phyloP scores from a whole-genome alignment of 2,888 invertebrate species.

The Dicyrtoma fusca region DNA sequence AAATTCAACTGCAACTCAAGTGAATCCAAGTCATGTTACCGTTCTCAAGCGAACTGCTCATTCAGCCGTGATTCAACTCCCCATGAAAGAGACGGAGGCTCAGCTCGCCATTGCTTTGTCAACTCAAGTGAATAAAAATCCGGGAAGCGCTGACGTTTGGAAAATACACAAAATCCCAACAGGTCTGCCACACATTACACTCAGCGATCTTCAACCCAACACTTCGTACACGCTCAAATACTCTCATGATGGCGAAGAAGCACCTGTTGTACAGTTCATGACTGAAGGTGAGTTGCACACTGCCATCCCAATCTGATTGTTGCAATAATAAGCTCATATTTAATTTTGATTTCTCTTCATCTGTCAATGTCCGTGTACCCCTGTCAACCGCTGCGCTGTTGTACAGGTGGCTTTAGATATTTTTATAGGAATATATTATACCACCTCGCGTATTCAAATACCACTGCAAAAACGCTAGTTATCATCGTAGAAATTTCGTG shows the following conservation, averaged over 20 bases:
- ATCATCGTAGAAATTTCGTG: no score
- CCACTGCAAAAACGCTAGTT: no score
- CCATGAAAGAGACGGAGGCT: slow-evolving; percentile 50
- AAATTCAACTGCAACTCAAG: not conserved
- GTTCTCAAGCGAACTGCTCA: slow-evolving; percentile 50
- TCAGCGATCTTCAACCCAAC: slow-evolving; percentile 49
- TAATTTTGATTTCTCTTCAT: not conserved
- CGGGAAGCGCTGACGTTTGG: slow-evolving; percentile 46
- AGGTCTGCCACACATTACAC: slow-evolving; percentile 50
- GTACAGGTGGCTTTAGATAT: no score
- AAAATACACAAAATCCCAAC: slow-evolving; percentile 53
- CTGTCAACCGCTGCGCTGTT: no score
- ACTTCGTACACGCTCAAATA: slow-evolving; percentile 55
- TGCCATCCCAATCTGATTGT: not conserved
- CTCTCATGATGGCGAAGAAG: slow-evolving; percentile 45
- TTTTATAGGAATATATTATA: no score
- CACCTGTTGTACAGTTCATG: slow-evolving; percentile 51
- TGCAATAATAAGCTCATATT: not conserved
- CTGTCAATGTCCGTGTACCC: no score
- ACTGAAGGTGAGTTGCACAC: slow-evolving; percentile 46
- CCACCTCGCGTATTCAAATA: no score
- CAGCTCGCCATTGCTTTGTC: slow-evolving; percentile 53
- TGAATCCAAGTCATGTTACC: slow-evolving; percentile 38
- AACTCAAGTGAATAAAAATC: slow-evolving; percentile 41
- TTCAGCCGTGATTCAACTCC: slow-evolving; percentile 51